Conservation (phyloP, 2,888 invertebrate species). For the Dendrolimus pini region DNA sequence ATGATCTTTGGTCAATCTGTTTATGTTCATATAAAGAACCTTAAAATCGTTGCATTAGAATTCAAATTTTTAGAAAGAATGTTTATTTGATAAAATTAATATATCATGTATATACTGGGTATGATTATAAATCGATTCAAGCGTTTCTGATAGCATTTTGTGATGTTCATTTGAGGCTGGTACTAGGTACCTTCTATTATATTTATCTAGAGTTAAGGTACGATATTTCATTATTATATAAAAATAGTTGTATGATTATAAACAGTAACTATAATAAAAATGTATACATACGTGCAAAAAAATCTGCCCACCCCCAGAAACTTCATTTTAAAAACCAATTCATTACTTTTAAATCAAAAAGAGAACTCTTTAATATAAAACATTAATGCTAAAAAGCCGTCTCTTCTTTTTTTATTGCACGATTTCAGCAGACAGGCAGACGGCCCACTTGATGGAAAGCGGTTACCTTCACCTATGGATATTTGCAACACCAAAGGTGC, state of each 20-base stretch:
- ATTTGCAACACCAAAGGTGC: too few relatives aligned
- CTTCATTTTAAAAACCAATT: too few relatives aligned
- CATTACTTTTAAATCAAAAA: too few relatives aligned
- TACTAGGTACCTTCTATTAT: slow-evolving; percentile 1
- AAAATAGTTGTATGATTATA: slow-evolving; percentile 11
- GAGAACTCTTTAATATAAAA: too few relatives aligned
- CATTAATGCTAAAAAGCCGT: too few relatives aligned
- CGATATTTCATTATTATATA: slow-evolving; percentile 15
- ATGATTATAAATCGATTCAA: background rate
- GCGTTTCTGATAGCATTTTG: background rate
- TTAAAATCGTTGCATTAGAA: background rate
- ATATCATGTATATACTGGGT: background rate
- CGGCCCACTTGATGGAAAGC: too few relatives aligned
- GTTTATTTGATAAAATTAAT: background rate
- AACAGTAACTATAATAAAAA: background rate
- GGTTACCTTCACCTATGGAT: too few relatives aligned
- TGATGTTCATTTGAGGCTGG: background rate
- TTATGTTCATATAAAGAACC: too few relatives aligned
- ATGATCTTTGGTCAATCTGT: background rate
- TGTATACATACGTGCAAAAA: background rate
- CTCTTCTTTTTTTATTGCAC: too few relatives aligned
- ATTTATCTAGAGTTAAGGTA: slow-evolving; percentile 10
- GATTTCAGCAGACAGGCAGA: too few relatives aligned
- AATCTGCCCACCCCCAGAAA: too few relatives aligned
- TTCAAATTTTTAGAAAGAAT: background rate